A percentile compares a stretch with the other conserved stretches of the same genome.
These are phyloP conservation scores for Saccopteryx leptura DNA, from an alignment of 2,113 vertebrate species.

Conservation along the genomic window DNA sequence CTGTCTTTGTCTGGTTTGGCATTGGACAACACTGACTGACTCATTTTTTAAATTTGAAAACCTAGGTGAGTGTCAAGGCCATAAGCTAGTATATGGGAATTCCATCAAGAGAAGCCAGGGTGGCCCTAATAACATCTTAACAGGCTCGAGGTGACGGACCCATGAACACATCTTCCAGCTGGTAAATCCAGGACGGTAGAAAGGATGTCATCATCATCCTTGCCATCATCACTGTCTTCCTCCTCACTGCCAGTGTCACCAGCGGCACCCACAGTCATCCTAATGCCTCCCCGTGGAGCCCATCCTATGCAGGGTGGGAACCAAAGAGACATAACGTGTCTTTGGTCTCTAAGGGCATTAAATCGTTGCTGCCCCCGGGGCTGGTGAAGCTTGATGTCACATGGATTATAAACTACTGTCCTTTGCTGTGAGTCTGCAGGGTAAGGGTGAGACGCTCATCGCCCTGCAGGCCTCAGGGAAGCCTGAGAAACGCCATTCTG, in stretches of 20 bases:
- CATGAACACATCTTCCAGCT: rapidly evolving
- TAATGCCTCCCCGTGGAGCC: rapidly evolving
- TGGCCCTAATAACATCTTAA: too few species aligned
- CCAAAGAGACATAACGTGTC: too few species aligned
- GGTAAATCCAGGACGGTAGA: rapidly evolving
- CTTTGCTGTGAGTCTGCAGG: slow-evolving; percentile 37
- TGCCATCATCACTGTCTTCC: too few species aligned
- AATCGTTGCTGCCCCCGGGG: too few species aligned
- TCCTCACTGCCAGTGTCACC: too few species aligned
- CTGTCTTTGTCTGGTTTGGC: neutral
- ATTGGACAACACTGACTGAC: neutral
- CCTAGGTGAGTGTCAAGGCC: neutral
- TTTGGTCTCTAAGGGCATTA: too few species aligned
- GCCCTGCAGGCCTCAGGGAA: slow-evolving; percentile 19
- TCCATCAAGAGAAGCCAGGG: neutral
- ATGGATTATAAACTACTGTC: neutral
- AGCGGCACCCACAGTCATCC: rapidly evolving
- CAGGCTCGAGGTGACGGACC: rapidly evolving
- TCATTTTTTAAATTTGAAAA: neutral
- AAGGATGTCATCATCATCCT: rapidly evolving
- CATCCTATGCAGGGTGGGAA: rapidly evolving
- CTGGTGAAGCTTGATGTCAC: too few species aligned
- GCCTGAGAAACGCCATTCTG: neutral
- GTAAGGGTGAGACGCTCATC: neutral
- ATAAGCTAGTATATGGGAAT: rapidly evolving